Conservation (phyloP, 2,888 invertebrate species). For the Elegia similella region DNA sequence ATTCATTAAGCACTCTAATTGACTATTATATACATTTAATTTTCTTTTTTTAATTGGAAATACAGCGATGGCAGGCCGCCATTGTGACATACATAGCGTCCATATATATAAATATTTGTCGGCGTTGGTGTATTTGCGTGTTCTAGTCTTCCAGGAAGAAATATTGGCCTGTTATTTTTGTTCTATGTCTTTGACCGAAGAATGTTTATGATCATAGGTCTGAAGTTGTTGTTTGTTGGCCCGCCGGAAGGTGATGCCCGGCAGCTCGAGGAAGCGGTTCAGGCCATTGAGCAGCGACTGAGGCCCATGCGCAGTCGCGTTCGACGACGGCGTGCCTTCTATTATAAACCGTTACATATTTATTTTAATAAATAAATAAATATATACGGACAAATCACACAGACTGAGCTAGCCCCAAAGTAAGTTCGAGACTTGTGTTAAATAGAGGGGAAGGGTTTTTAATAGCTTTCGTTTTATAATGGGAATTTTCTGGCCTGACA, state of each 20-base stretch:
- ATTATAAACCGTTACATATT: too few species aligned
- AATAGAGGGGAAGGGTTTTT: too few species aligned
- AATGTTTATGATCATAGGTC: slow-evolving; percentile 97
- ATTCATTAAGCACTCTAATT: too few species aligned
- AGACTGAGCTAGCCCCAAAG: too few species aligned
- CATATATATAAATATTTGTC: slow-evolving; percentile 56
- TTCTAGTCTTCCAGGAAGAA: slow-evolving; percentile 98
- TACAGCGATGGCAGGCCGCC: slow-evolving; percentile 56
- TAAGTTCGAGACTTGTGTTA: too few species aligned
- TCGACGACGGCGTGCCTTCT: slow-evolving; percentile 96
- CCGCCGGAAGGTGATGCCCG: slow-evolving; percentile 98
- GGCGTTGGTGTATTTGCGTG: slow-evolving; percentile 25
- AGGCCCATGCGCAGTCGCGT: slow-evolving; percentile 94
- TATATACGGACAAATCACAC: too few species aligned
- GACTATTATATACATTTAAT: too few species aligned
- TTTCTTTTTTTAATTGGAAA: slow-evolving; percentile 71
- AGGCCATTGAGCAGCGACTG: slow-evolving; percentile 97
- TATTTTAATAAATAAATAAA: too few species aligned
- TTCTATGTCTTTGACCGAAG: slow-evolving; percentile 98
- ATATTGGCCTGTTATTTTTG: slow-evolving; percentile 98
- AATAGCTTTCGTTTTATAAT: too few species aligned
- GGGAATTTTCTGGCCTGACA: too few species aligned
- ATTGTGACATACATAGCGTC: slow-evolving; percentile 58
- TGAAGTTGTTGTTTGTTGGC: slow-evolving; percentile 99
- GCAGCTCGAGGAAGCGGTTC: slow-evolving; percentile 97